These are phyloP conservation scores for Catalaphyllia jardinei DNA, from an alignment of 64 coral and sea anemone species.

Conservation along the genomic window DNA sequence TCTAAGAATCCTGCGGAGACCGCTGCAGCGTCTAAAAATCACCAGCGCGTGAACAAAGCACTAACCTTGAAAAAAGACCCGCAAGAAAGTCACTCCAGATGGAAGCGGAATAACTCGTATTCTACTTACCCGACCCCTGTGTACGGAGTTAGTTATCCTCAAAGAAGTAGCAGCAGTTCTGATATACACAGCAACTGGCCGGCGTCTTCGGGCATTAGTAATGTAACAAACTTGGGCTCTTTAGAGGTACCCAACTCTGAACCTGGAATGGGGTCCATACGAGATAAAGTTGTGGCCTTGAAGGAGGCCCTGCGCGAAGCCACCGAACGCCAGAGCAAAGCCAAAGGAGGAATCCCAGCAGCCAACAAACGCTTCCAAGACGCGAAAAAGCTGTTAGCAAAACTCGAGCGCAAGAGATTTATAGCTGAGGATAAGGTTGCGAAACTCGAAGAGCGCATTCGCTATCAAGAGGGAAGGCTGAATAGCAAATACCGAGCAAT, in stretches of 20 bases:
- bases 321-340: constrained; percentile 41
- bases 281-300: constrained; percentile 77
- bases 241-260: constrained; percentile 20
- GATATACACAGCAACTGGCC: neutral
- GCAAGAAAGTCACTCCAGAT: neutral
- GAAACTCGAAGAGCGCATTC: constrained; percentile 56
- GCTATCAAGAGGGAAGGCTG: constrained; percentile 39
- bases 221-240: neutral
- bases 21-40: constrained; percentile 47
- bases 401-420: constrained; percentile 52
- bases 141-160: constrained; percentile 5
- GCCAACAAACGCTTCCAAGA: constrained; percentile 57
- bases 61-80: constrained; percentile 38
- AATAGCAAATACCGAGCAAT: constrained; percentile 18
- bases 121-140: neutral
- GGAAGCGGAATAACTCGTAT: neutral
- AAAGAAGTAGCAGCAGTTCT: neutral
- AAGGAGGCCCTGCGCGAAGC: constrained; percentile 65
- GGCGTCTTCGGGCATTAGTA: neutral
- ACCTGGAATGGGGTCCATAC: constrained; percentile 66
- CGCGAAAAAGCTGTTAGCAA: constrained; percentile 29
- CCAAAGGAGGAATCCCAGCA: constrained; percentile 33
- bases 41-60: constrained; percentile 60
- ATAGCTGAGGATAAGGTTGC: constrained; percentile 68
- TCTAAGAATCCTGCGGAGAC: constrained; percentile 43